Evolutionary conservation across 2,888 invertebrate genomes (phyloP).

Genomic region (Aelia acuminata): DNA sequence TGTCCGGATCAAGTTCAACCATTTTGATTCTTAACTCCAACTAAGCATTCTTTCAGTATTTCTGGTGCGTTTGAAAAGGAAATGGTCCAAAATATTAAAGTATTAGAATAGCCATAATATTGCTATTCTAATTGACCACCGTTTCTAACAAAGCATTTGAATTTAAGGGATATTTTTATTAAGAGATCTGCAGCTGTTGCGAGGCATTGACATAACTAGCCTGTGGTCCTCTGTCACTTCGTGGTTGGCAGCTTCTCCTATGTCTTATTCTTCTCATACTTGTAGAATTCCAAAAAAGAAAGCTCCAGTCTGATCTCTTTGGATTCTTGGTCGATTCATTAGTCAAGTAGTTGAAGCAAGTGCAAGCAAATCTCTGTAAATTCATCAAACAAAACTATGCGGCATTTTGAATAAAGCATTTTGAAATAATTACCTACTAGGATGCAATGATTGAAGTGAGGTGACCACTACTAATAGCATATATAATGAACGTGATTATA

Average conservation of each 20-base stretch:
- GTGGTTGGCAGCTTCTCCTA: neutral
- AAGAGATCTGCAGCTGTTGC: neutral
- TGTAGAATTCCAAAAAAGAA: neutral
- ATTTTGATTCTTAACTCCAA: too few relatives aligned
- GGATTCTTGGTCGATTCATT: neutral
- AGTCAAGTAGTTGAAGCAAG: neutral
- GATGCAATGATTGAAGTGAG: neutral
- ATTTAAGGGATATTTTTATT: neutral
- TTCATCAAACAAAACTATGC: neutral
- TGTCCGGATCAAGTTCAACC: too few relatives aligned
- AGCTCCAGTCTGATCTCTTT: neutral
- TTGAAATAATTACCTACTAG: neutral
- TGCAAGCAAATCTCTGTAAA: neutral
- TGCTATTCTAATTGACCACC: too few relatives aligned
- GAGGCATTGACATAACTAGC: neutral
- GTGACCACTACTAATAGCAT: neutral
- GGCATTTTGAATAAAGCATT: too few relatives aligned
- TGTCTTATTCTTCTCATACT: neutral
- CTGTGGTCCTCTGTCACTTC: neutral
- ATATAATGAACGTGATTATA: conserved; percentile 1
- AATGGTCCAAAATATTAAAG: too few relatives aligned
- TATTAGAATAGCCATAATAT: too few relatives aligned
- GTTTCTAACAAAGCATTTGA: too few relatives aligned
- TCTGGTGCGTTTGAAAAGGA: too few relatives aligned
- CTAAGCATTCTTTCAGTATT: too few relatives aligned